Base-by-base conservation (phyloP, 2,113 vertebrate species). In the Microtus ochrogaster region DNA sequence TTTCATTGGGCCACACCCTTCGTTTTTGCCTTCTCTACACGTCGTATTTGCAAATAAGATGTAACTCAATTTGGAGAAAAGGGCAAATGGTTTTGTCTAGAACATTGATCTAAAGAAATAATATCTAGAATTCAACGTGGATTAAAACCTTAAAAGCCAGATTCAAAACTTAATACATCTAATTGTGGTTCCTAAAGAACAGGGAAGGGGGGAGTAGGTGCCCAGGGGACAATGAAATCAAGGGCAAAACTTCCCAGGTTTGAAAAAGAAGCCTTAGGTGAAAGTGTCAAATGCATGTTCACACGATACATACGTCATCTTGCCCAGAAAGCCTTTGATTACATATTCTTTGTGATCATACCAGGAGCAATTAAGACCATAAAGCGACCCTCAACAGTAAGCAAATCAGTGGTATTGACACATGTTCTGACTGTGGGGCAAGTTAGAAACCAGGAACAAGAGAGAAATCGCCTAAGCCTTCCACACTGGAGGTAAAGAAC, bases 341-440 rank as follows among this genome's bases (percentile, higher is more conserved):
- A 24, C 8, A 66, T 49, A 74, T 49, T 91, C 86, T 96, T 93
- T 87, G 63, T 66, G 77, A 79, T 90, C 36, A 82, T 41, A 73
- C 21, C 76, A 92, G 85, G 61, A 90, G 11, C 82, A 90, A 84
- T 66, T 88, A 66, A 89, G 61, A 88, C 66, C 49, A 77, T 19
- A 95, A 95, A 92, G 24, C 89, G 70, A 96, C 87, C 90, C 94
- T 97, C 82, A 78, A 73, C 92, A 92, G 90, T 91, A 91, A 95
- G 86, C 92, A 70, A 88, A 73, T 79, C 13, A 4, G 68, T 79
- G 66, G 30, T 68, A 95, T 8, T 94, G 39, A 90, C 73, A 92
- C 58, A 22, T 47, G 68, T 92, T 85, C 91, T 92, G 77, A 90
- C 79, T 36, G 74, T 10, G 72, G 14, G 47, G 24, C 30, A 52